Conservation (phyloP, 2,888 invertebrate species). For the Lordiphosa fenestrarum region DNA sequence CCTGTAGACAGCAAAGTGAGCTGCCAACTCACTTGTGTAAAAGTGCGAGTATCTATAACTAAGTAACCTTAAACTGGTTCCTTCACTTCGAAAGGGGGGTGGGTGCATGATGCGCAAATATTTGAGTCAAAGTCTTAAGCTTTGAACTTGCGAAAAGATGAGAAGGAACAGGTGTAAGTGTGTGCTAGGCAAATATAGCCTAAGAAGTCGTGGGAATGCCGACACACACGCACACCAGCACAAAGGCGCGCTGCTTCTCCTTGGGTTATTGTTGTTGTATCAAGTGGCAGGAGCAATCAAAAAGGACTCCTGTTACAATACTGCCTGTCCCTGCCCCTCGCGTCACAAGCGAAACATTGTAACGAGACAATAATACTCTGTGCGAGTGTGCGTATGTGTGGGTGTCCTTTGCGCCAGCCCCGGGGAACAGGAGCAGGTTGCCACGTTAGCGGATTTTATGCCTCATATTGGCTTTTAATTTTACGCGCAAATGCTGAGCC, state of each 20-base stretch:
- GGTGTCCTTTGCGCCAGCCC: constrained; percentile 15
- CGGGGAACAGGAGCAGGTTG: constrained; percentile 35
- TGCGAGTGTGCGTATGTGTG: constrained; percentile 7
- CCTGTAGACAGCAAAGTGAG: constrained; percentile 3
- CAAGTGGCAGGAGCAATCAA: constrained; percentile 60
- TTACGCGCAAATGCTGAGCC: constrained; percentile 47
- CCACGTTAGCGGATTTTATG: constrained; percentile 60
- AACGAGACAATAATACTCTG: constrained; percentile 49
- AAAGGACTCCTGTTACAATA: constrained; percentile 22
- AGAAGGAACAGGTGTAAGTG: not conserved
- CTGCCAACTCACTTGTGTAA: constrained; percentile 10
- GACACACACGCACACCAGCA: constrained; percentile 10
- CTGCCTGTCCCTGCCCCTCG: not conserved
- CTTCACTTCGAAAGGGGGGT: not conserved
- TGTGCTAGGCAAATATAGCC: constrained; percentile 45
- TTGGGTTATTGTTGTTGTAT: constrained; percentile 26
- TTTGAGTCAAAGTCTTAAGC: constrained; percentile 26
- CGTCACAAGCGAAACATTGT: constrained; percentile 33
- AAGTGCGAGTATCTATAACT: constrained; percentile 31
- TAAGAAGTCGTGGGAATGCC: constrained; percentile 43
- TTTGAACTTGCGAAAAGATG: constrained; percentile 36
- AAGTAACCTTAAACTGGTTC: constrained; percentile 29
- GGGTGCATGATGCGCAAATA: constrained; percentile 24
- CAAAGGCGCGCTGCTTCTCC: not conserved
- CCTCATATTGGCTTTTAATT: constrained; percentile 71